A percentile compares a stretch with the other conserved stretches of the same genome.
These are phyloP conservation scores for Salmo trutta DNA, from an alignment of 2,797 vertebrate genomes.

Conservation along the genomic window DNA sequence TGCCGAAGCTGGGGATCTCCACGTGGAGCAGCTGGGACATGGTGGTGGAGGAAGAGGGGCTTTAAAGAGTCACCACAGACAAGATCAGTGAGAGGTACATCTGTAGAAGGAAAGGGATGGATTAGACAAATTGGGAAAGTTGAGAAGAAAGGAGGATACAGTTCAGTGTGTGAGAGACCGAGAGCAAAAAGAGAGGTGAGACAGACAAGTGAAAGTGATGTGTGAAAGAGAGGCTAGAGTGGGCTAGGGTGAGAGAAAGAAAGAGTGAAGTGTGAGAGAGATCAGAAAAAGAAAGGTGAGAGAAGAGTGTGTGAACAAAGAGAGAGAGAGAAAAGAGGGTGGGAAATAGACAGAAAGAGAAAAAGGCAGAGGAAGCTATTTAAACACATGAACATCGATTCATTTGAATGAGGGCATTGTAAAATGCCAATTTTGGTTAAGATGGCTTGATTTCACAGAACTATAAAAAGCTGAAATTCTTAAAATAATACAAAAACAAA, in stretches of 20 bases:
- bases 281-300: constrained; percentile 33
- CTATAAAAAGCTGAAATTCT: background rate
- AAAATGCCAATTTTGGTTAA: background rate
- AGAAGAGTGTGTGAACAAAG: constrained; percentile 31
- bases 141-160: constrained; percentile 29
- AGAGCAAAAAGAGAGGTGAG: constrained; percentile 40
- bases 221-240: constrained; percentile 50
- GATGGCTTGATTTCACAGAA: background rate
- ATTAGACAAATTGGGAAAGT: constrained; percentile 18
- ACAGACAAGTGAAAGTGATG: constrained; percentile 61
- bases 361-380: background rate
- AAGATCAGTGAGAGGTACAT: constrained; percentile 65
- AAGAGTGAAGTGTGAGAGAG: constrained; percentile 44
- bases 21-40: constrained; percentile 99
- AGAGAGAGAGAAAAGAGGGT: constrained; percentile 47
- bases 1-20: constrained; percentile 99
- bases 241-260: constrained; percentile 40
- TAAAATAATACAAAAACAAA: background rate
- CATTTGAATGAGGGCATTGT: background rate
- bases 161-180: too few species aligned
- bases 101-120: constrained; percentile 55
- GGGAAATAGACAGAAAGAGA: background rate
- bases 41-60: constrained; percentile 57
- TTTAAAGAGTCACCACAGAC: constrained; percentile 67
- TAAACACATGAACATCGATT: background rate